Percentiles rank a stretch among this genome's conserved stretches.
These are phyloP conservation scores for Benitochromis conjunctus DNA, from an alignment of 2,113 vertebrate species.

Conservation along the genomic window DNA sequence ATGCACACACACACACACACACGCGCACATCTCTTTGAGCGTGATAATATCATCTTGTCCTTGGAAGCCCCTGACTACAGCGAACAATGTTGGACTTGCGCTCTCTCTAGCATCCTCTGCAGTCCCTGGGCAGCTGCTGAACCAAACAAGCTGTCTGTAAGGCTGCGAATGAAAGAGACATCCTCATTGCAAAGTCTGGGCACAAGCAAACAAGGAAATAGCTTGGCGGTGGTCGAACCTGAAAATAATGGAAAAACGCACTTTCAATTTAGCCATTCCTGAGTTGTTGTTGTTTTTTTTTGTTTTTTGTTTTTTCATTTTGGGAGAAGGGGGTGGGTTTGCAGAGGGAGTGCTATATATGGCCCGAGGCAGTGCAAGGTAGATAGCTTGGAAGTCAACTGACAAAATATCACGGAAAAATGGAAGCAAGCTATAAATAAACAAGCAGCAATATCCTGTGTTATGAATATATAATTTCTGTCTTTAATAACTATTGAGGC, in stretches of 20 bases:
- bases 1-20: background rate
- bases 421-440: constrained; percentile 92
- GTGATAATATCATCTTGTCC: constrained; percentile 42
- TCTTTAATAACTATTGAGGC: constrained; percentile 87
- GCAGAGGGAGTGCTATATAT: constrained; percentile 12
- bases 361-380: constrained; percentile 73
- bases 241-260: constrained; percentile 77
- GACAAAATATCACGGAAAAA: constrained; percentile 85
- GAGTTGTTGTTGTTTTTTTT: background rate
- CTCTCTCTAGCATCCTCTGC: constrained; percentile 24
- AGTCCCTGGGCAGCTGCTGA: constrained; percentile 43
- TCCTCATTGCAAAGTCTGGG: constrained; percentile 57
- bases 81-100: constrained; percentile 20
- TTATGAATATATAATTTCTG: constrained; percentile 96
- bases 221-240: constrained; percentile 71
- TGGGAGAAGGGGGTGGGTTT: background rate
- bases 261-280: constrained; percentile 81
- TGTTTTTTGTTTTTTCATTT: background rate
- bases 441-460: constrained; percentile 90
- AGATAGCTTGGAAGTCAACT: constrained; percentile 84
- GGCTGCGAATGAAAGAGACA: constrained; percentile 34
- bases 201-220: constrained; percentile 69
- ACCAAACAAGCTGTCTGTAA: constrained; percentile 28
- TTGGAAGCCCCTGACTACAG: constrained; percentile 26
- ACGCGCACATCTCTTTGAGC: constrained; percentile 6